A percentile compares a stretch with the other conserved stretches of the same genome.
phyloP scores from a whole-genome alignment of 2,797 vertebrate genomes.

The Gastrophryne carolinensis region DNA sequence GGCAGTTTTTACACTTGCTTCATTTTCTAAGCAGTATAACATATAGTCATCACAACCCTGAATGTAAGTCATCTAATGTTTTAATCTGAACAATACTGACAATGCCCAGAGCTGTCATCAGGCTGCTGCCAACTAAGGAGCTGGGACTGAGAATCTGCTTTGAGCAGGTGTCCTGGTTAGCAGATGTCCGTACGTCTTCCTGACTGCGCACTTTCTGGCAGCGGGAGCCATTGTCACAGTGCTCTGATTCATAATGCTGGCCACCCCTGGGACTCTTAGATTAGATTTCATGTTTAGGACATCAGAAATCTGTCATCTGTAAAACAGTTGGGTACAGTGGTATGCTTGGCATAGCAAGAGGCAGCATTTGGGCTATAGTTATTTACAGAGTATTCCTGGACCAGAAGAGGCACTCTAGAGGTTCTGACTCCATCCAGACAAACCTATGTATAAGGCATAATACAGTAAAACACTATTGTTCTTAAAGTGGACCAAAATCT shows the following conservation, averaged over 20 bases:
- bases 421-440: too few species aligned
- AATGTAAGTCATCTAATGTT: not conserved
- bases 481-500: too few species aligned
- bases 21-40: not conserved
- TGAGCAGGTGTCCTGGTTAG: conserved; percentile 14
- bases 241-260: conserved; percentile 25
- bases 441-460: too few species aligned
- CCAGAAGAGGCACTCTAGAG: too few species aligned
- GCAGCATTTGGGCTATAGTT: not conserved
- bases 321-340: conserved; percentile 17
- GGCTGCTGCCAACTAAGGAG: not conserved
- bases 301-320: conserved; percentile 32
- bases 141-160: not conserved
- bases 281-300: conserved; percentile 18
- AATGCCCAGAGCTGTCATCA: not conserved
- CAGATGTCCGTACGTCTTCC: conserved; percentile 28
- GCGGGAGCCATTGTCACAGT: conserved; percentile 13
- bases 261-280: not conserved
- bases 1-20: not conserved
- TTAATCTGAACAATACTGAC: conserved; percentile 12
- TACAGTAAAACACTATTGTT: too few species aligned
- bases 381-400: not conserved
- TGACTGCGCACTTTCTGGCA: conserved; percentile 41
- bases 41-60: not conserved
- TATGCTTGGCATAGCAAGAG: not conserved